Evolutionary conservation across 64 coral and sea anemone genomes (phyloP).

Genomic region (Astreopora myriophthalma): DNA sequence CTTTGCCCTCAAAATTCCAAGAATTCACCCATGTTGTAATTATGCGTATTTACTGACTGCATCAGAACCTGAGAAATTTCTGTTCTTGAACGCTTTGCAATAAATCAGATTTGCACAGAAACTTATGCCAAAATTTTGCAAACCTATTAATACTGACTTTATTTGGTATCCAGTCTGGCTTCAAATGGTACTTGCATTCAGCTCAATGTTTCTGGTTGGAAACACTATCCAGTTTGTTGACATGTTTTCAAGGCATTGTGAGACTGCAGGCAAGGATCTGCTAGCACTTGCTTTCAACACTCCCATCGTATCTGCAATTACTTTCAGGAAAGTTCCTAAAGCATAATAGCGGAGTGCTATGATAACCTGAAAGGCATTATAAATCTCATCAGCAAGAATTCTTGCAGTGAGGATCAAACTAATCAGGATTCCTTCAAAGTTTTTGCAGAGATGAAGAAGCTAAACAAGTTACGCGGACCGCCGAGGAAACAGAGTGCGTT

Average conservation of each 20-base stretch:
- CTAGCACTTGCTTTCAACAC: slow-evolving; percentile 4
- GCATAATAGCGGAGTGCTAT: background rate
- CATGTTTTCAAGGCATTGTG: background rate
- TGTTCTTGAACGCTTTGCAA: no score
- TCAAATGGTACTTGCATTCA: slow-evolving; percentile 26
- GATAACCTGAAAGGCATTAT: background rate
- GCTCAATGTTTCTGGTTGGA: background rate
- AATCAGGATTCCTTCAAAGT: background rate
- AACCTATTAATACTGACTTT: no score
- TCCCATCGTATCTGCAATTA: slow-evolving; percentile 4
- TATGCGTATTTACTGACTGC: no score
- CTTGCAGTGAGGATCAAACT: background rate
- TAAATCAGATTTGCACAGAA: no score
- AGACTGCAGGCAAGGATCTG: background rate
- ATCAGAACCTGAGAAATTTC: no score
- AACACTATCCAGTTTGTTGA: background rate
- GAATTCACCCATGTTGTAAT: no score
- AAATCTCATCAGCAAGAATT: background rate
- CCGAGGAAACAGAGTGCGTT: no score
- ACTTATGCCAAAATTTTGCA: no score
- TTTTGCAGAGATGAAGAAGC: background rate
- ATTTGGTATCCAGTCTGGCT: no score
- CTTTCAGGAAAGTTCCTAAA: background rate
- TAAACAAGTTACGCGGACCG: no score
- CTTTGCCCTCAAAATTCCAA: no score